Evolutionary conservation across 1,140 invertebrate genomes (phyloP).

Genomic region (Chironomus tepperi): DNA sequence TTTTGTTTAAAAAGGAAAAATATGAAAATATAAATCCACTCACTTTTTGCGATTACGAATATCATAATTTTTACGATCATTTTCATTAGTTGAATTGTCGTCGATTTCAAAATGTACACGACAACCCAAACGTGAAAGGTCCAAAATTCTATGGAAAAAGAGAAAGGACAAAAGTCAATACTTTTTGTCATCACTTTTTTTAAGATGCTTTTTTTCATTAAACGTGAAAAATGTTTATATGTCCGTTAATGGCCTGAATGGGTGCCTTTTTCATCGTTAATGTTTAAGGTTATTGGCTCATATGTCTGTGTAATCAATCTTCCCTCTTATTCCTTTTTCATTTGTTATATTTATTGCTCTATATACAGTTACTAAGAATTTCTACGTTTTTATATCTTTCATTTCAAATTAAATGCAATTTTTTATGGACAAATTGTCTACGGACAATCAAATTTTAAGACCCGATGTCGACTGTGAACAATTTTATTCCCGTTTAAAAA

Average conservation of each 20-base stretch:
- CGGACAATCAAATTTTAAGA: no score
- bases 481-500: no score
- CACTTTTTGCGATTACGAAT: not conserved
- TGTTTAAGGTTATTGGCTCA: not conserved
- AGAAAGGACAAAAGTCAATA: not conserved
- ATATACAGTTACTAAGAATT: no score
- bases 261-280: not conserved
- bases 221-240: not conserved
- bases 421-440: no score
- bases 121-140: conserved; percentile 3
- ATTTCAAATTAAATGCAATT: no score
- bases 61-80: not conserved
- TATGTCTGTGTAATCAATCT: not conserved
- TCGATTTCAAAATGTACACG: not conserved
- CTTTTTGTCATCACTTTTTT: not conserved
- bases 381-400: no score
- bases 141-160: not conserved
- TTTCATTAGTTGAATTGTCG: not conserved
- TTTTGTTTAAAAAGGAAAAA: not conserved
- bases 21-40: not conserved
- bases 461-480: no score
- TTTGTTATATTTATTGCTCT: no score
- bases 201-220: not conserved
- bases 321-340: no score
- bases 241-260: not conserved